phyloP scores from a whole-genome alignment of 2,797 vertebrate genomes.

The Danio tinwini region DNA sequence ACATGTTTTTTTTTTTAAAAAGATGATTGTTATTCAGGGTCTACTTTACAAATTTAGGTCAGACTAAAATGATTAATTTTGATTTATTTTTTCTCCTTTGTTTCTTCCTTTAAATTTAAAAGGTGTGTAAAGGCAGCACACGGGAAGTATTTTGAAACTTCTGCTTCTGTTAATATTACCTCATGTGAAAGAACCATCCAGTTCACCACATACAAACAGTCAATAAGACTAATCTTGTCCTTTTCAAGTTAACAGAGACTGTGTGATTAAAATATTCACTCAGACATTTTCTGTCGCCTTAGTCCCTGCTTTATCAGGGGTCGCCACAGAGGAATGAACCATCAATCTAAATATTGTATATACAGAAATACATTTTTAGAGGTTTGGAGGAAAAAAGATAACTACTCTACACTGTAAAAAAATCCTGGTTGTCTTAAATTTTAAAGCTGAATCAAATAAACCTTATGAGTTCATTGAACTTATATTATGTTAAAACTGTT shows the following conservation, averaged over 20 bases:
- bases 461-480: too few relatives aligned
- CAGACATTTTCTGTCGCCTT: not conserved
- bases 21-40: not conserved
- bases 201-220: not conserved
- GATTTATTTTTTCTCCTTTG: not conserved
- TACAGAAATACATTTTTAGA: too few relatives aligned
- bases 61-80: not conserved
- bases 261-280: not conserved
- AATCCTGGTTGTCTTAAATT: too few relatives aligned
- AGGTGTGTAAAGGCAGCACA: not conserved
- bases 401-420: too few relatives aligned
- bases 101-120: not conserved
- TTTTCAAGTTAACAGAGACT: not conserved
- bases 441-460: too few relatives aligned
- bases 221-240: not conserved
- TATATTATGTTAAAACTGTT: too few relatives aligned
- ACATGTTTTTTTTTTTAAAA: not conserved
- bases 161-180: constrained; percentile 29
- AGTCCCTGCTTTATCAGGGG: too few relatives aligned
- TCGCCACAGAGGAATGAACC: too few relatives aligned
- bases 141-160: constrained; percentile 45
- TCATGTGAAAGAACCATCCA: not conserved
- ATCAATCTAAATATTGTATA: too few relatives aligned
- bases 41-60: not conserved
- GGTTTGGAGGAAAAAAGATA: too few relatives aligned